A percentile compares a stretch with the other conserved stretches of the same genome.
Evolutionary conservation across 2,797 vertebrate species (phyloP).

Genomic region (Sorex maritimensis): DNA sequence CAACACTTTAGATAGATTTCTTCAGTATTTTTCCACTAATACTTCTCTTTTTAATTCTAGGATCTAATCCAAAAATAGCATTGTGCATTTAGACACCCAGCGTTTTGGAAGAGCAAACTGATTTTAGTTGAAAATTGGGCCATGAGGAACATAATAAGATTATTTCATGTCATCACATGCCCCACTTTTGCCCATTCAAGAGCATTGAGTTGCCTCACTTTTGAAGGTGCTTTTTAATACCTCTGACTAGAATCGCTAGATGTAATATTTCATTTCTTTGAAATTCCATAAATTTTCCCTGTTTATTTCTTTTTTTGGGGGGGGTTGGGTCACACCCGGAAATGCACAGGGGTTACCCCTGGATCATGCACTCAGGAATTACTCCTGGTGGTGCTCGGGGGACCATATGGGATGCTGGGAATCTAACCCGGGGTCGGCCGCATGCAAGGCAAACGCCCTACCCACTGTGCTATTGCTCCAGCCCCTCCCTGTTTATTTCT

Average conservation of each 20-base stretch:
- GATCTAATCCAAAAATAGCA: neutral
- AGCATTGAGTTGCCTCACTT: neutral
- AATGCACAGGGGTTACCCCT: too few relatives aligned
- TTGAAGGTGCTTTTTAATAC: neutral
- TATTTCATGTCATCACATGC: neutral
- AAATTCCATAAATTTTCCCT: neutral
- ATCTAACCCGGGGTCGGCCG: too few relatives aligned
- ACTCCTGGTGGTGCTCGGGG: too few relatives aligned
- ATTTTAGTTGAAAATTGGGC: slow-evolving; percentile 37
- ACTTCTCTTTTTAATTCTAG: slow-evolving; percentile 31
- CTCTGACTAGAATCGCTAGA: neutral
- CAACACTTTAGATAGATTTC: neutral
- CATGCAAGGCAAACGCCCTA: too few relatives aligned
- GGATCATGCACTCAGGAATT: too few relatives aligned
- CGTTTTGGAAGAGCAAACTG: slow-evolving; percentile 35
- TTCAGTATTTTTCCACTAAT: neutral
- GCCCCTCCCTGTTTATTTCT: neutral
- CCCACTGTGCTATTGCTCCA: too few relatives aligned
- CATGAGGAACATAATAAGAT: neutral
- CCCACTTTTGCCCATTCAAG: neutral
- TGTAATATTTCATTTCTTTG: slow-evolving; percentile 5
- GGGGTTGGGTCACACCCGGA: too few relatives aligned
- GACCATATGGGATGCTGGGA: too few relatives aligned
- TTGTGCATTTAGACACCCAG: slow-evolving; percentile 20
- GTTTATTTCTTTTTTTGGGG: neutral